A percentile compares a stretch with the other conserved stretches of the same genome.
These are phyloP conservation scores for Portevinia maculata DNA, from an alignment of 2,888 invertebrate genomes.

Conservation along the genomic window DNA sequence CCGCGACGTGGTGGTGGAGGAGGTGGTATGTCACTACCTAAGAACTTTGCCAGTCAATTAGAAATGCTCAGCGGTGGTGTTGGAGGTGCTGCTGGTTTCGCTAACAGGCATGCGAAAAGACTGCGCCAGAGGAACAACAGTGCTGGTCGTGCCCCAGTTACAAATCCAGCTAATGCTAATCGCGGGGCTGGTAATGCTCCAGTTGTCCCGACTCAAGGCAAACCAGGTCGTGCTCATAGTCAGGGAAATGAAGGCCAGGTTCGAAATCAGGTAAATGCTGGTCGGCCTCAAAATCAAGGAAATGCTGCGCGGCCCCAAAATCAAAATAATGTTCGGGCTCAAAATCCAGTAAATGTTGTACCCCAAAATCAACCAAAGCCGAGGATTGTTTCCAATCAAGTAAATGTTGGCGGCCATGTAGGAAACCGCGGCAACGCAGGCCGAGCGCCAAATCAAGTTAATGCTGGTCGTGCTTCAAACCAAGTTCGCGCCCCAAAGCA, in stretches of 20 bases:
- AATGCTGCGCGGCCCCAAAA: background rate
- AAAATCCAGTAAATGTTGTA: background rate
- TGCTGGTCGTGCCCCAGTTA: background rate
- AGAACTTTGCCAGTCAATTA: conserved; percentile 43
- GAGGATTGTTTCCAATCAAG: background rate
- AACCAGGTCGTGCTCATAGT: background rate
- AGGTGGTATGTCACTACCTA: conserved; percentile 45
- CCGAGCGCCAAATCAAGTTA: conserved; percentile 8
- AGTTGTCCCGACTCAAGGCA: conserved; percentile 5
- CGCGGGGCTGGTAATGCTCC: background rate
- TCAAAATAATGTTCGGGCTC: conserved; percentile 12
- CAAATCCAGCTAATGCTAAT: background rate
- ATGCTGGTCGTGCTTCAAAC: conserved; percentile 2
- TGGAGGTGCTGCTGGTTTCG: background rate
- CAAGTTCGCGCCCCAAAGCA: conserved; percentile 26
- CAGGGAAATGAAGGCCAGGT: conserved; percentile 6
- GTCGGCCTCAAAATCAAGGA: conserved; percentile 13
- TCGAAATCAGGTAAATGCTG: conserved; percentile 9
- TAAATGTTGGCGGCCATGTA: background rate
- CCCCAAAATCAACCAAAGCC: conserved; percentile 7
- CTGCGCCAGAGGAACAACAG: conserved; percentile 49
- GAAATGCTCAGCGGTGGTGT: conserved; percentile 14
- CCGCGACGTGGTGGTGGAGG: conserved; percentile 54
- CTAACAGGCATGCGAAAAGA: background rate
- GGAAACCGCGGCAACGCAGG: conserved; percentile 3